Evolutionary conservation across 2,797 vertebrate species (phyloP).

Genomic region (Macropodus opercularis): DNA sequence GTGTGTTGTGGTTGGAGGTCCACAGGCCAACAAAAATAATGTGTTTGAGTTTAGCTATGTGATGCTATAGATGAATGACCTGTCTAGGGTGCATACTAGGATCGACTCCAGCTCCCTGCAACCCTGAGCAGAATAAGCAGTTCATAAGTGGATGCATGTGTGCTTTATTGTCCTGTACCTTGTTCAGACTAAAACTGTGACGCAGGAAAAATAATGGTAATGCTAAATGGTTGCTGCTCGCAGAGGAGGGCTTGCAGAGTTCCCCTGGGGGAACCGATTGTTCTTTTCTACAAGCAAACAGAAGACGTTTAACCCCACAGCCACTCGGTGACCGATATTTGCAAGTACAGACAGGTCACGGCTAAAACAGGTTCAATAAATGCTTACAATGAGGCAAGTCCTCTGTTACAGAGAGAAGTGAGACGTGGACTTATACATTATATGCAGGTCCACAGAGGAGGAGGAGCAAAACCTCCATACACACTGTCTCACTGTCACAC

Average conservation of each 20-base stretch:
- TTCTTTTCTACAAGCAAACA: conserved; percentile 2
- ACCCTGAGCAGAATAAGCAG: not conserved
- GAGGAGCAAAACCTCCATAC: conserved; percentile 22
- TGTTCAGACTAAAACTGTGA: not conserved
- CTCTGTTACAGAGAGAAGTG: conserved; percentile 38
- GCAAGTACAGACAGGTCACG: not conserved
- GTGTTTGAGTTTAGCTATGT: conserved; percentile 28
- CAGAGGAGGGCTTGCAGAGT: conserved; percentile 1
- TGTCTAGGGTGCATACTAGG: conserved; percentile 14
- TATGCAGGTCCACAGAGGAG: conserved; percentile 44
- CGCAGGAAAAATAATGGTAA: not conserved
- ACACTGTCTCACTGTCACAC: conserved; percentile 10
- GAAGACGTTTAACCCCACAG: not conserved
- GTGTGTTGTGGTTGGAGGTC: conserved; percentile 44
- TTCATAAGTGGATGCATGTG: conserved; percentile 1
- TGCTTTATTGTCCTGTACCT: conserved; percentile 1
- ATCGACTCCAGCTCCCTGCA: not conserved
- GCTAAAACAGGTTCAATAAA: conserved; percentile 8
- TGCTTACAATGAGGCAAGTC: conserved; percentile 19
- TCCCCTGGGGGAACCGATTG: not conserved
- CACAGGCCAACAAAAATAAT: conserved; percentile 32
- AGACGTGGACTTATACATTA: conserved; percentile 49
- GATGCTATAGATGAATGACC: conserved; percentile 23
- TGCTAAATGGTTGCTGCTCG: not conserved
- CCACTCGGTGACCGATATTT: not conserved